Conservation (phyloP, 2,797 vertebrate species). For the Coregonus ussuriensis region DNA sequence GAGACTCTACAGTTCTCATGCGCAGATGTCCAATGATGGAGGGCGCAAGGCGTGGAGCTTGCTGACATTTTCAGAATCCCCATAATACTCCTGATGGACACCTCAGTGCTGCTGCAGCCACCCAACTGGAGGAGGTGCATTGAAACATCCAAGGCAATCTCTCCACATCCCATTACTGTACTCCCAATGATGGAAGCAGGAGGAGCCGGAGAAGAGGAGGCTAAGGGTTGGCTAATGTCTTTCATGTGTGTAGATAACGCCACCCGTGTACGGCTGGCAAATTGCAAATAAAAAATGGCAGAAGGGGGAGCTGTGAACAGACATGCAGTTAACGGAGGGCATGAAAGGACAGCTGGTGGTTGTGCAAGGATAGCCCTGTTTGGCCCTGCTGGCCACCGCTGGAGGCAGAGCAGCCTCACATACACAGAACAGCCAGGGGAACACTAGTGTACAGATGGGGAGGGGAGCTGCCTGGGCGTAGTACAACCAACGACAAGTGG, state of each 20-base stretch:
- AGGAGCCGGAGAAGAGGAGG: background rate
- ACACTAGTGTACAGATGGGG: background rate
- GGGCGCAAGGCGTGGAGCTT: constrained; percentile 11
- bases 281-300: constrained; percentile 65
- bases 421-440: constrained; percentile 19
- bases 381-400: constrained; percentile 72
- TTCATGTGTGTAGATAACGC: constrained; percentile 14
- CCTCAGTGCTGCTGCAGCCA: background rate
- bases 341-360: constrained; percentile 71
- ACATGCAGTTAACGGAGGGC: constrained; percentile 30
- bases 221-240: constrained; percentile 43
- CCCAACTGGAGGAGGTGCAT: constrained; percentile 32
- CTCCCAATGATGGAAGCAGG: constrained; percentile 45
- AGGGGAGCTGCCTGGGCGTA: background rate
- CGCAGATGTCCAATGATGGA: background rate
- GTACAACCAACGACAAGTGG: background rate
- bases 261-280: constrained; percentile 56
- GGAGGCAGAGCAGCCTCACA: constrained; percentile 45
- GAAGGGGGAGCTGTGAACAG: constrained; percentile 43
- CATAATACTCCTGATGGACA: constrained; percentile 52
- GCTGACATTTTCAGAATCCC: constrained; percentile 51
- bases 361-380: constrained; percentile 38
- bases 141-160: constrained; percentile 26
- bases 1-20: background rate
- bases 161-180: constrained; percentile 43